phyloP scores from a whole-genome alignment of 92 coral and sea anemone genomes.

The Hydrozoanthus gracilis region DNA sequence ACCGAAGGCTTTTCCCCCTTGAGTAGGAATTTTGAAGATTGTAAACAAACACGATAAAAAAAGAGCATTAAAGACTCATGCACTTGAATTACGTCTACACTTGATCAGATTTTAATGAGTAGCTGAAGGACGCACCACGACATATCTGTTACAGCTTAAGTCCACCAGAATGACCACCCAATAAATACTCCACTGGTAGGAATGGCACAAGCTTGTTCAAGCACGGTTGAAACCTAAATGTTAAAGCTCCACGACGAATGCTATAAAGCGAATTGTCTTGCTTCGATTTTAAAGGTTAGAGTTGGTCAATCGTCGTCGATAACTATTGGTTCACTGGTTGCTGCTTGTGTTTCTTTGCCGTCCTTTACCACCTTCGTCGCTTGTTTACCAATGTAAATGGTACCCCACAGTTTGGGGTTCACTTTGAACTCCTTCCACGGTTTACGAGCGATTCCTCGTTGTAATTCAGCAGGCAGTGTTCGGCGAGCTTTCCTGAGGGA shows the following conservation, averaged over 20 bases:
- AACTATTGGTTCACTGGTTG: slow-evolving; percentile 76
- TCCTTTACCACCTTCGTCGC: slow-evolving; percentile 22
- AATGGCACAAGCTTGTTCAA: neutral
- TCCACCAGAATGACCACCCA: neutral
- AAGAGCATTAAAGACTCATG: neutral
- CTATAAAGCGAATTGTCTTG: neutral
- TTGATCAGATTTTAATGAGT: neutral
- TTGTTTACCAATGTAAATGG: slow-evolving; percentile 66
- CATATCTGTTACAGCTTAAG: neutral
- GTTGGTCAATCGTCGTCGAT: slow-evolving; percentile 77
- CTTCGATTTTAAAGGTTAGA: neutral
- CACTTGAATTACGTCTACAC: neutral
- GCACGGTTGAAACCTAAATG: neutral
- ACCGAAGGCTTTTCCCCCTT: no score
- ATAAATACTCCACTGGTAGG: neutral
- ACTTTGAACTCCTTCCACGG: slow-evolving; percentile 96
- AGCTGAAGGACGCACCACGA: neutral
- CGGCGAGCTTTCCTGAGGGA: slow-evolving; percentile 86
- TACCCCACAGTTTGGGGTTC: slow-evolving; percentile 79
- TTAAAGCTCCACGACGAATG: neutral
- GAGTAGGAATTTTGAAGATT: no score
- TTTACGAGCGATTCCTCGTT: slow-evolving; percentile 82
- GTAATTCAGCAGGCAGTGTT: slow-evolving; percentile 65
- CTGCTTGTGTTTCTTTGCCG: slow-evolving; percentile 33
- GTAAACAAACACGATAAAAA: neutral